These are phyloP conservation scores for Nemopilema nomurai DNA, from an alignment of 30 jellyfish, hydroid and myxozoan genomes.

Conservation along the genomic window DNA sequence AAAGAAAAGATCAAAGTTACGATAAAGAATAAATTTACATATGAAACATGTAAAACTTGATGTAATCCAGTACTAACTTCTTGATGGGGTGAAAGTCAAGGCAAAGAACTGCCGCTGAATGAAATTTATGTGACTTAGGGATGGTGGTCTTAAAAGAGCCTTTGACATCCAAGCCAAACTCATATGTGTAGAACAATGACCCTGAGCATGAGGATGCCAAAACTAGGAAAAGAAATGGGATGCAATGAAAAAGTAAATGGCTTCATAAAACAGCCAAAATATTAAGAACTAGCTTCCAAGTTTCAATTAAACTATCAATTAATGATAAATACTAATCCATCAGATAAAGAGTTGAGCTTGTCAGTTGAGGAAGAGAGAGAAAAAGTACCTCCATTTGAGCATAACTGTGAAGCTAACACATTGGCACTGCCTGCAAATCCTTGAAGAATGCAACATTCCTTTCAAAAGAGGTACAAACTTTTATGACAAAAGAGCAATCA, in stretches of 20 bases:
- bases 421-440: constrained; percentile 44
- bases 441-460: constrained; percentile 20
- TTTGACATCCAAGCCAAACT: constrained; percentile 1
- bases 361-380: too few relatives aligned
- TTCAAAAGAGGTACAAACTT: background rate
- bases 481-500: background rate
- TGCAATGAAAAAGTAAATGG: too few relatives aligned
- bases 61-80: constrained; percentile 8
- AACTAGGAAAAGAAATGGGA: background rate
- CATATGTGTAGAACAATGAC: constrained; percentile 2
- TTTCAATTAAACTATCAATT: too few relatives aligned
- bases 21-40: too few relatives aligned
- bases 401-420: constrained; percentile 7
- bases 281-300: too few relatives aligned
- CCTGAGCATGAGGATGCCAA: constrained; percentile 26
- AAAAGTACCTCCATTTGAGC: constrained; percentile 24
- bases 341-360: too few relatives aligned
- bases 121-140: background rate
- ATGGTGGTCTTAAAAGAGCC: background rate
- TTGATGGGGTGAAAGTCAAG: constrained; percentile 18
- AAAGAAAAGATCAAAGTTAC: too few relatives aligned
- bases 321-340: too few relatives aligned
- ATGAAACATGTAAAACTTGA: too few relatives aligned
- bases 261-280: too few relatives aligned
- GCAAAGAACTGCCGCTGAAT: constrained; percentile 24